A percentile compares a stretch with the other conserved stretches of the same genome.
Conservation (phyloP, 2,888 invertebrate species). For the Deilephila porcellus region DNA sequence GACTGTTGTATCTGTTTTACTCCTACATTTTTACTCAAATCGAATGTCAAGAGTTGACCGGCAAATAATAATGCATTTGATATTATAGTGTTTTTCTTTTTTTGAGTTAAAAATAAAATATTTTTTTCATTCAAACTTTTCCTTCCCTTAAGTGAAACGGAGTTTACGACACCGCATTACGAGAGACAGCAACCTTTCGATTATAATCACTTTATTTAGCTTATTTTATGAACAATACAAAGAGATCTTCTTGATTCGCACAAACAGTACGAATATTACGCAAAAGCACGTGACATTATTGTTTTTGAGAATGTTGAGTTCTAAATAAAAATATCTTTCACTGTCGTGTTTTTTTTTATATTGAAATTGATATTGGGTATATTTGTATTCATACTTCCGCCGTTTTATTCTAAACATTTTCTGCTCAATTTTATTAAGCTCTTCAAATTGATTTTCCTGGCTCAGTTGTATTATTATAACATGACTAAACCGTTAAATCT, state of each 20-base stretch:
- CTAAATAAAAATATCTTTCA: neutral
- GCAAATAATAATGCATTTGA: no score
- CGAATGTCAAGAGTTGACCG: no score
- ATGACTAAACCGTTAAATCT: no score
- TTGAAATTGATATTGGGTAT: no score
- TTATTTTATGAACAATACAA: conserved; percentile 45
- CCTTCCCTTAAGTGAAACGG: conserved; percentile 28
- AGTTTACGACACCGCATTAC: conserved; percentile 51
- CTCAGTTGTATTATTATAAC: no score
- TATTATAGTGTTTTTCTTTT: no score
- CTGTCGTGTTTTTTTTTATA: neutral
- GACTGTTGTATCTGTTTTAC: no score
- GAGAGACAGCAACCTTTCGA: conserved; percentile 50
- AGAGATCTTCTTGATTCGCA: conserved; percentile 20
- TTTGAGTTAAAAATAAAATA: neutral
- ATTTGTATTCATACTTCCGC: no score
- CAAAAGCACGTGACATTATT: conserved; percentile 4
- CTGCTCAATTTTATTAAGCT: no score
- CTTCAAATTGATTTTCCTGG: no score
- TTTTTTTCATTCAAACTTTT: neutral
- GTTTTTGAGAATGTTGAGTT: neutral
- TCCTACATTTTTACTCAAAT: no score
- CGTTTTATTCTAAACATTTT: no score
- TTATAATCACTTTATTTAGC: conserved; percentile 59
- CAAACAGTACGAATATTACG: conserved; percentile 15